Evolutionary conservation across 2,113 vertebrate genomes (phyloP).

Genomic region (Chloroceryle aenea): DNA sequence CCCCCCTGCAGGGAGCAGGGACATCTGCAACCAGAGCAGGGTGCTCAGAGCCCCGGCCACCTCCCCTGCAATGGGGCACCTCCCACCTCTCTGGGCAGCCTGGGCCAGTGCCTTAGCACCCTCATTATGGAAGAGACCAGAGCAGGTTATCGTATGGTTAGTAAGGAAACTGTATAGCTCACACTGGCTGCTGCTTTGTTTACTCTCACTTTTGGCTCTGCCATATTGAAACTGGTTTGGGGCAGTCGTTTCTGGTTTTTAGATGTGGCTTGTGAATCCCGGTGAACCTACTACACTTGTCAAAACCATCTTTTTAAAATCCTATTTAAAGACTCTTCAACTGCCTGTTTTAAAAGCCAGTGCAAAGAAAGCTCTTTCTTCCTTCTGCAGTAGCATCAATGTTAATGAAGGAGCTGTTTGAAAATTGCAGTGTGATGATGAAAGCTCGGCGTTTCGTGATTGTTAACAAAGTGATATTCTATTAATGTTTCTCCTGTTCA

Average conservation of each 20-base stretch:
- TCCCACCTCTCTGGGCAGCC: neutral
- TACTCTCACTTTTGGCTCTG: neutral
- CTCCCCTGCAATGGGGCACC: neutral
- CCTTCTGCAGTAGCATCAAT: neutral
- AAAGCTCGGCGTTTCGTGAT: neutral
- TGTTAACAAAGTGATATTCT: neutral
- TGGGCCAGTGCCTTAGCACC: neutral
- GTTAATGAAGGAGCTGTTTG: neutral
- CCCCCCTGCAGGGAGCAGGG: neutral
- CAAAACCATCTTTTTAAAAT: neutral
- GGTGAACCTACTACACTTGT: neutral
- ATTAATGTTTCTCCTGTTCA: neutral
- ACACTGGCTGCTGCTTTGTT: neutral
- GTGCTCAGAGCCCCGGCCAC: neutral
- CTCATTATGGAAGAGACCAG: neutral
- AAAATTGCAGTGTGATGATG: neutral
- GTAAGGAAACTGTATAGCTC: neutral
- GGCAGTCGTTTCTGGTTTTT: neutral
- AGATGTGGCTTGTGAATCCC: neutral
- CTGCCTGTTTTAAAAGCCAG: neutral
- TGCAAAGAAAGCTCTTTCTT: neutral
- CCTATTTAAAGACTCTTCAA: neutral
- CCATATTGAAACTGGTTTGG: neutral
- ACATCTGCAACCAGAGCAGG: neutral
- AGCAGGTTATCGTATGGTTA: neutral